A percentile compares a stretch with the other conserved stretches of the same genome.
Evolutionary conservation across 2,888 invertebrate genomes (phyloP).

Genomic region (Temnothorax ravouxi): DNA sequence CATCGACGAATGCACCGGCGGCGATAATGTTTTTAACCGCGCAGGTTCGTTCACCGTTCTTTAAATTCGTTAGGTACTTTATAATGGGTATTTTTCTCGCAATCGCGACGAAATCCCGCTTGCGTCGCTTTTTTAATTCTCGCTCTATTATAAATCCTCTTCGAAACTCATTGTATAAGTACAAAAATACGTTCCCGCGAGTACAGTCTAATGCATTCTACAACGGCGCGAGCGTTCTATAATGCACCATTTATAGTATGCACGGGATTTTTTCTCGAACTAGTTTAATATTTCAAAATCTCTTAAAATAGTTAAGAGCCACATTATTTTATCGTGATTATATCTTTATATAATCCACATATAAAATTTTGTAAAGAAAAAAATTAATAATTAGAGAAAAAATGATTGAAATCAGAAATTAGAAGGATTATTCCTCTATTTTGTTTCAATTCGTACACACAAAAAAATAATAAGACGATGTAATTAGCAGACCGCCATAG

Average conservation of each 20-base stretch:
- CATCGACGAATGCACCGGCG: slow-evolving; percentile 27
- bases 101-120: neutral
- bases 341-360: neutral
- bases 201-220: neutral
- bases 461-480: neutral
- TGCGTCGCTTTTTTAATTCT: neutral
- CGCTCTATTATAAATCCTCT: neutral
- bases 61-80: slow-evolving; percentile 31
- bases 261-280: neutral
- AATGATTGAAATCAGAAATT: neutral
- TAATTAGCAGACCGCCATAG: neutral
- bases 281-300: slow-evolving; percentile 5
- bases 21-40: slow-evolving; percentile 12
- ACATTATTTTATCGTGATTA: neutral
- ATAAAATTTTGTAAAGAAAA: neutral
- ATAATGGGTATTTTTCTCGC: slow-evolving; percentile 15
- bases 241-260: neutral
- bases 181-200: neutral
- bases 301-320: neutral
- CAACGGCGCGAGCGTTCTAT: neutral
- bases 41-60: slow-evolving; percentile 27
- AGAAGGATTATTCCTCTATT: too few relatives aligned
- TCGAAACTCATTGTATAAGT: neutral
- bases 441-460: neutral
- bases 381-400: neutral